Base-by-base conservation (phyloP, 2,797 vertebrate genomes). In the Acipenser ruthenus region DNA sequence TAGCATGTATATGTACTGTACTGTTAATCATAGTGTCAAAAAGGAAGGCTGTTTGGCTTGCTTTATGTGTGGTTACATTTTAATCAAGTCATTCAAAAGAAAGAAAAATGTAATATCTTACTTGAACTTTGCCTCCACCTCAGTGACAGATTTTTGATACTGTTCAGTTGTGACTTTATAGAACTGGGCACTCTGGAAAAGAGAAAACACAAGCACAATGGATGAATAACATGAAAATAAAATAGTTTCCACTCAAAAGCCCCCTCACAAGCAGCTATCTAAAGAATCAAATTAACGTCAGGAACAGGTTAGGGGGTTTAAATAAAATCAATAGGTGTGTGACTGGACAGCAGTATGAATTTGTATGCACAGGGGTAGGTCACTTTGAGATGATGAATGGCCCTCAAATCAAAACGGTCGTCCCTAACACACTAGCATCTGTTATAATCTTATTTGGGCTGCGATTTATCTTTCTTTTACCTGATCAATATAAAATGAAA, bases 151-250 rank as follows among this genome's bases (percentile, higher is more conserved):
- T 83, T 94, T 93, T 63, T 96, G 89, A 83, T 94, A 95, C 66
- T 96, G 91, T 72, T 98, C 94, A 0, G 92, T 95, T 78, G 94
- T 95, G 72, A 95, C 90, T 85, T 95, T 95, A 90, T 96, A 98
- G 88, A 95, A 93, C 75, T 95, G 89, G 53, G 93, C 86, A 70
- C 94, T 98, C 96, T 98, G 85, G 47, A 48, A 71, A 71, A 18
- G 15, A 37, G 23, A 37, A 37, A 37, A 37, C 23, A 37, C 23
- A 37, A 37, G 23, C 23, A 37, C 37, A 13, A 49, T 10, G 12
- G 6, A 37, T 23, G 23, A 23, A 62, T 7, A 13, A 63, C 81
- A 83, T 64, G 72, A 72, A 78, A 84, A 80, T 60, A 65, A 70
- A 78, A 88, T 76, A 73, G 72, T 72, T 69, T 80, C 81, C 83